Base-by-base conservation (phyloP, 2,113 vertebrate species). In the Amia ocellicauda region DNA sequence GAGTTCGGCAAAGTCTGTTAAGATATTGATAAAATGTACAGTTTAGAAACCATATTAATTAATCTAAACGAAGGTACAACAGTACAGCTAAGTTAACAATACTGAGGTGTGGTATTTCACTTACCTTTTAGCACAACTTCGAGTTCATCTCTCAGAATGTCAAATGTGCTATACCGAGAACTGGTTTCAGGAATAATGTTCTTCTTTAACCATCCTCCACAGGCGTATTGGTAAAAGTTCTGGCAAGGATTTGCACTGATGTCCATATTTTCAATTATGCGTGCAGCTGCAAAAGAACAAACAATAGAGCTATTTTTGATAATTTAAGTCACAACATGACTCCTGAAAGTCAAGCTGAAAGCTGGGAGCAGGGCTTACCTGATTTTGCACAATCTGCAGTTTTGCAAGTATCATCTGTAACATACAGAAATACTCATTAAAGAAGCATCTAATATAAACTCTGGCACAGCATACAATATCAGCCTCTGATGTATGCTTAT, bases 101-200 rank as follows among this genome's bases (percentile, higher is more conserved):
- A n/a, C n/a, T n/a, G n/a, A n/a, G n/a, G n/a, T n/a, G n/a, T n/a
- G n/a, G n/a, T 68, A 78, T 31, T 50, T 43, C 52, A 86, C 88
- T 80, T 72, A 98, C 96, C 95, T 96, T 98, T 98, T 60, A 98
- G 74, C 76, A 97, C 74, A 52, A 97, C 92, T 81, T 96, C 93
- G 58, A 98, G 81, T 60, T 97, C 88, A 8, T 96, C 94, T 75
- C 93, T 86, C 74, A 98, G 81, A 80, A 98, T 94, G 83, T 95
- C 93, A 71, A 98, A 97, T 70, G 94, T 98, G 80, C 94, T 93
- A 63, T 98, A 93, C 78, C 91, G 88, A 36, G 92, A 94, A 76
- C 88, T 95, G 83, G 91, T 96, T 74, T 98, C 95, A 0, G 95
- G 95, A 75, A 98, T 96, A 73, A 97, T 79, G 66, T 98, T 92